Base-by-base conservation (phyloP, 1,140 invertebrate genomes). In the Trigoniulus corallinus region DNA sequence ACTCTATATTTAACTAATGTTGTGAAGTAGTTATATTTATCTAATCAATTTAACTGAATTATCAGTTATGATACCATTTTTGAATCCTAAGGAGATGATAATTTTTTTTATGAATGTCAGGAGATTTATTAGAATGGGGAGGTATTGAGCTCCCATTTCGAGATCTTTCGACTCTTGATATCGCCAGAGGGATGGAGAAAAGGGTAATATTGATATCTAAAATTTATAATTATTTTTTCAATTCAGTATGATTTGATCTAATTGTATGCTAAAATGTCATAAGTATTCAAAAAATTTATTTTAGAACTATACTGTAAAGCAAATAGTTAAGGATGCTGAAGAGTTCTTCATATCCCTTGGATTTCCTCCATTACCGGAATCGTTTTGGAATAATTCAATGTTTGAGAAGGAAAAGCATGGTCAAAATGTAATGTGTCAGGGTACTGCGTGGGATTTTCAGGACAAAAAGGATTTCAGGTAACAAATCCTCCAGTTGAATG, bases 401-500 rank as follows among this genome's bases (percentile, higher is more conserved):
- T 72, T 78, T 55, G 60, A 63, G 44, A 55, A 58, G 37, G 50
- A 42, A n/a, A 47, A 60, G 64, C 53, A 48, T 34, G 52, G 47
- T 4, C 18, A 60, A 68, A 41, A 61, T 18, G 52, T 59, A 15
- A 54, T 61, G n/a, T 83, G 72, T 61, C 77, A 80, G 56, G 78
- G 73, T 18, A 72, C 78, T 0, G 81, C 82, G 3, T 77, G 75
- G 20, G 76, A 84, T 61, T 78, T 85, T 74, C 82, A 71, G 59
- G 67, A 70, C 54, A 56, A 64, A 20, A 69, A 72, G 54, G 81
- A 85, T 62, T 80, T 72, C 57, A 73, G 80, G 79, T 81, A 59
- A 55, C 44, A 49, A 37, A n/a, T n/a, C n/a, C n/a, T n/a, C n/a
- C n/a, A n/a, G n/a, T n/a, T n/a, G n/a, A n/a, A n/a, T n/a, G n/a